Conservation (phyloP, 1,140 invertebrate genomes). For the Apolygus lucorum region DNA sequence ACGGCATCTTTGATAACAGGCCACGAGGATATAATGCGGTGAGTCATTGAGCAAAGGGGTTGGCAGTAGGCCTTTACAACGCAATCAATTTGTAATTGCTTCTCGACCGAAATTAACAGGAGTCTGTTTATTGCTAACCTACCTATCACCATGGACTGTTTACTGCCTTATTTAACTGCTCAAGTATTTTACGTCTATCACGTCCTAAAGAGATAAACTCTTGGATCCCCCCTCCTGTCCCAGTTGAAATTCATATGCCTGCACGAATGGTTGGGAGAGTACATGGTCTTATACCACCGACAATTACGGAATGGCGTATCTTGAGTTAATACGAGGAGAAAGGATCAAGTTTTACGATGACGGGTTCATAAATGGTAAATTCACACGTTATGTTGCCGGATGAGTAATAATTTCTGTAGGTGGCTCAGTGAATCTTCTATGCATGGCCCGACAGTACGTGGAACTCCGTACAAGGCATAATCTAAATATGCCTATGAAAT, state of each 20-base stretch:
- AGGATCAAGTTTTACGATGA: not conserved
- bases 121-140: slow-evolving; percentile 11
- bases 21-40: slow-evolving; percentile 11
- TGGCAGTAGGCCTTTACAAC: not conserved
- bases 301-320: not conserved
- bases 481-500: too few species aligned
- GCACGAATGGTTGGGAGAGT: not conserved
- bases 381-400: too few species aligned
- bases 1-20: not conserved
- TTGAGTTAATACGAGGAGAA: not conserved
- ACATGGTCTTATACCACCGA: not conserved
- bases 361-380: not conserved
- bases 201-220: slow-evolving; percentile 5
- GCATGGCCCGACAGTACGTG: too few species aligned
- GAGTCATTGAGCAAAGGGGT: not conserved
- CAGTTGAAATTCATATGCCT: slow-evolving; percentile 10
- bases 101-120: slow-evolving; percentile 13
- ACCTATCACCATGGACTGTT: slow-evolving; percentile 8
- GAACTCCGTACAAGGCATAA: too few species aligned
- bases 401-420: too few species aligned
- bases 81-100: slow-evolving; percentile 15
- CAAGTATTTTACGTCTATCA: not conserved
- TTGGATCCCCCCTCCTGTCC: not conserved
- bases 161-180: slow-evolving; percentile 9
- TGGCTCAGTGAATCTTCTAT: too few species aligned